Base-by-base conservation (phyloP, 2,797 vertebrate genomes). In the Argya squamiceps region DNA sequence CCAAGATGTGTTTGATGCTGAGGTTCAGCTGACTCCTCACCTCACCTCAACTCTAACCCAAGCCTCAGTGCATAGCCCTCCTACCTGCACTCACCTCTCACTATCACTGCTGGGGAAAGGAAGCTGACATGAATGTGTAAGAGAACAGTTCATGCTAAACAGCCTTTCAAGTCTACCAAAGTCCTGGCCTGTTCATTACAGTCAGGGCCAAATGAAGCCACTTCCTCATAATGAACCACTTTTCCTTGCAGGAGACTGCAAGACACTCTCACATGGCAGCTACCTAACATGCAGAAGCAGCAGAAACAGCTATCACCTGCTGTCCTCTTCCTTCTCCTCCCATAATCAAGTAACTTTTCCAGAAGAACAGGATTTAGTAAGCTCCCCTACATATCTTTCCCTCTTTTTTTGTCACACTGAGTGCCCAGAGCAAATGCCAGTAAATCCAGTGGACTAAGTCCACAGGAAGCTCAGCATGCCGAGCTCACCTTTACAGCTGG, bases 401-500 rank as follows among this genome's bases (percentile, higher is more conserved):
- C 27, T 32, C 2, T 29, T 62, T 81, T 74, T 74, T 76, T 44
- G 27, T 56, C 32, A 71, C 23, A 41, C 2, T 16, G 30, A 65
- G 29, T 21, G 26, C 16, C 41, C 59, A 73, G 26, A 86, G 47
- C n/a, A 69, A 84, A 82, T 15, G 46, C 32, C 60, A 47, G 68
- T 60, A 88, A 91, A 88, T 58, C 52, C 49, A 34, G 64, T 23
- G 71, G 46, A 37, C 70, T 30, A 64, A 87, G 52, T 23, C 63
- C 11, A 63, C 73, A 59, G 49, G n/a, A 83, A 92, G 32, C 67
- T 77, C 77, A 58, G 71, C 52, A 75, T 2, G 4, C 37, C 88
- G 65, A 93, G 46, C 82, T 91, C 87, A 91, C 56, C 68, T 90
- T 92, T 89, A 80, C 36, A 89, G 41, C 84, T 58, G 43, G 65